These are phyloP conservation scores for Neuroscelio doddi DNA, from an alignment of 2,888 invertebrate genomes.

Conservation along the genomic window DNA sequence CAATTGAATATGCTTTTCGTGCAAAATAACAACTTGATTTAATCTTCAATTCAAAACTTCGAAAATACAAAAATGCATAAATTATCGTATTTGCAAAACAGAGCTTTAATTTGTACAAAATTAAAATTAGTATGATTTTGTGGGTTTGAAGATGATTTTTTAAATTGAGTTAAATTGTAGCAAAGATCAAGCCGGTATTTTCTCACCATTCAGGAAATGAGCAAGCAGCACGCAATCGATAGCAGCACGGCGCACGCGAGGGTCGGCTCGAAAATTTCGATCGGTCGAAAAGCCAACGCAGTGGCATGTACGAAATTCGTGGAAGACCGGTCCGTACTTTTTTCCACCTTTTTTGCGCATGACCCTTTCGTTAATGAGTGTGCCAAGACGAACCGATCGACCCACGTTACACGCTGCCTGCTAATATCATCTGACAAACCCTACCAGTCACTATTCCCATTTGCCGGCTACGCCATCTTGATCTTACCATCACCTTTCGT, in stretches of 20 bases:
- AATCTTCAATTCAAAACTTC: no score
- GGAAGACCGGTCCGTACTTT: neutral
- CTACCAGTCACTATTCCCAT: constrained; percentile 15
- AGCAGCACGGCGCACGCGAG: constrained; percentile 56
- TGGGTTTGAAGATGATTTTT: neutral
- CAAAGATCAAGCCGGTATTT: constrained; percentile 29
- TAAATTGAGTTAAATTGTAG: constrained; percentile 30
- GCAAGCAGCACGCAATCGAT: constrained; percentile 62
- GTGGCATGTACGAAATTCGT: no score
- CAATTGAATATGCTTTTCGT: no score
- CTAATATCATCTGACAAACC: constrained; percentile 1
- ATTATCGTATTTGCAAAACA: no score
- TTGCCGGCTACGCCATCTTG: constrained; percentile 61
- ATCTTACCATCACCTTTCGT: constrained; percentile 39
- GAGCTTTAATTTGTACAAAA: no score
- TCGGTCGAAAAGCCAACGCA: neutral
- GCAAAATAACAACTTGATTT: no score
- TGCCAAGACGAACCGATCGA: neutral
- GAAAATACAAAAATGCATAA: no score
- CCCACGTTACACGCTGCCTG: neutral
- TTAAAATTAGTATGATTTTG: no score
- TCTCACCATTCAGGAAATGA: constrained; percentile 69
- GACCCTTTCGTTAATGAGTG: neutral
- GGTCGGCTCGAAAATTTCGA: constrained; percentile 38
- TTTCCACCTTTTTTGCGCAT: neutral